Evolutionary conservation across 92 coral and sea anemone genomes (phyloP), one percentile per base, ranked within the genome.

Genomic region (Phenganax subtilis): DNA sequence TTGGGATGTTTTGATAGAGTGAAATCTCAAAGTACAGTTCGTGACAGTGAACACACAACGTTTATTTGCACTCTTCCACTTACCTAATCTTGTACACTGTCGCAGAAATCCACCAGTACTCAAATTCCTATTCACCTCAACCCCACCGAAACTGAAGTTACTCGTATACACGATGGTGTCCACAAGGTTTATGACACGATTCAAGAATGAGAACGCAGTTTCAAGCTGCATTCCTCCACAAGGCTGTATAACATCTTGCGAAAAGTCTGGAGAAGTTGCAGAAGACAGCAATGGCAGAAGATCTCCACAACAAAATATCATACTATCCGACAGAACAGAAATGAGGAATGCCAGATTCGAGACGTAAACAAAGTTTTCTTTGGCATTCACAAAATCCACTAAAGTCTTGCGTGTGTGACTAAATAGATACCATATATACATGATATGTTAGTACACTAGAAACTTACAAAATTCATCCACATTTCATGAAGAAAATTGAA

Each of bases 201-300:
- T 96, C 25, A 96, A 90, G 76, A 96, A 96, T n/a, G 99, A 96
- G 81, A 96, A 96, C 68, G 97, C 93, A 69, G 97, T 92, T 80
- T 96, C 99, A 90, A 96, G 89, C 51, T 86, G 87, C 99, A 96
- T 96, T 44, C 99, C 99, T 16, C 99, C 99, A 74, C 99, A 96
- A 14, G 99, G 99, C 74, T 96, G 96, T 83, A 96, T 96, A 87
- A 96, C 99, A 85, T 96, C 99, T 86, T 96, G 99, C 74, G 94
- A 82, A 81, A 88, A 96, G 83, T 96, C 99, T 86, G 97, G 99
- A 81, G 99, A 96, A 27, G 99, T 96, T 52, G 93, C 99, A 37
- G 97, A 91, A 56, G 99, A 96, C 61, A 96, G 86, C 58, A 96
- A 87, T 11, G 99, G 99, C 53, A 96, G 91, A 64, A 96, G 89